Conservation (phyloP, 2,113 vertebrate species). For the Heterochromis multidens region DNA sequence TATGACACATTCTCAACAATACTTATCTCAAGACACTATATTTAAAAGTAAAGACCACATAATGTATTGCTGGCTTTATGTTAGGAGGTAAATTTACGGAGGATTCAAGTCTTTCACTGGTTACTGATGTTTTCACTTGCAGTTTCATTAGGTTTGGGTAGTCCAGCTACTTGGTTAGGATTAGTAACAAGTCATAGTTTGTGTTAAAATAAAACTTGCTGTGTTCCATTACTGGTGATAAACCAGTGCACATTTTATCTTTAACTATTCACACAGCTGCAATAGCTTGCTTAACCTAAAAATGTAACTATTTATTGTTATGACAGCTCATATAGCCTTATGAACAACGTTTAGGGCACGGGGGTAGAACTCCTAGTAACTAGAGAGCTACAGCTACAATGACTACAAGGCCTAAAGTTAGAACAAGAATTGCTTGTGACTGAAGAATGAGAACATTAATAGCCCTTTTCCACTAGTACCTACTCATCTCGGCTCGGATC, state of each 20-base stretch:
- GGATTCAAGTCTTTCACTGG: not conserved
- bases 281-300: not conserved
- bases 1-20: too few relatives aligned
- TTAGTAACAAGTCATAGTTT: not conserved
- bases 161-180: not conserved
- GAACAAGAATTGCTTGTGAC: not conserved
- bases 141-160: not conserved
- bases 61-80: not conserved
- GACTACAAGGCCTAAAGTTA: not conserved
- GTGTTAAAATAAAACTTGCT: not conserved
- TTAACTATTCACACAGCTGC: not conserved
- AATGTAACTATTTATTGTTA: not conserved
- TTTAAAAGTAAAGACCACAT: not conserved
- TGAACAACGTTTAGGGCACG: not conserved
- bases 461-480: too few relatives aligned
- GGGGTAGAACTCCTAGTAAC: not conserved
- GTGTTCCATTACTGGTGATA: not conserved
- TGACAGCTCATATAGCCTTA: not conserved
- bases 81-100: not conserved
- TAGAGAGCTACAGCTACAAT: not conserved
- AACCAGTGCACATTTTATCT: not conserved
- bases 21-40: not conserved
- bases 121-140: not conserved
- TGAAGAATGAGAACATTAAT: not conserved
- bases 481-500: too few relatives aligned